A percentile compares a stretch with the other conserved stretches of the same genome.
phyloP scores from a whole-genome alignment of 2,113 vertebrate genomes.

The Thalassarche chlororhynchos region DNA sequence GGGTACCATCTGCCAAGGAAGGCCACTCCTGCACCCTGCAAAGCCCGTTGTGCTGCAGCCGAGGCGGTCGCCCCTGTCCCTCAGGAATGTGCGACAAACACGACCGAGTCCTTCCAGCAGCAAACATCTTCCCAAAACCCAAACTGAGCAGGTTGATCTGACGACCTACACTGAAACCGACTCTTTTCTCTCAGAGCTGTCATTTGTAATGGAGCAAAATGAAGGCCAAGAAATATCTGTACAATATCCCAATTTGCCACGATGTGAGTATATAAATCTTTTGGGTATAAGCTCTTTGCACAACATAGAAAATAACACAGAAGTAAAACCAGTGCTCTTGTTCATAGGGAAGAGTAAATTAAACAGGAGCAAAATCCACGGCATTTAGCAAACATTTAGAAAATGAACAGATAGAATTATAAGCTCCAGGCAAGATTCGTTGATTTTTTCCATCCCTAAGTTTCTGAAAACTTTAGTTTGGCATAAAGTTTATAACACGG shows the following conservation, averaged over 20 bases:
- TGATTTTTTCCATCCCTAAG: background rate
- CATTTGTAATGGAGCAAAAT: background rate
- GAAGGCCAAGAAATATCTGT: background rate
- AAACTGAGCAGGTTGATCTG: background rate
- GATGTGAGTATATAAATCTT: background rate
- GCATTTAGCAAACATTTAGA: background rate
- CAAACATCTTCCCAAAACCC: background rate
- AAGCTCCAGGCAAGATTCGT: background rate
- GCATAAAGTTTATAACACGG: background rate
- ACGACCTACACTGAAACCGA: background rate
- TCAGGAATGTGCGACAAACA: accelerated
- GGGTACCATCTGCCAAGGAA: background rate
- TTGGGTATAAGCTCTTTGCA: background rate
- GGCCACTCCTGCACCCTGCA: background rate
- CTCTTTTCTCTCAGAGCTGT: background rate
- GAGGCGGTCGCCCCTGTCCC: accelerated
- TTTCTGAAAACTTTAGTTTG: background rate
- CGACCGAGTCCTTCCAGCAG: background rate
- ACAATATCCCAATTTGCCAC: background rate
- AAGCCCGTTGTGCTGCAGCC: accelerated
- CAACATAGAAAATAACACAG: accelerated
- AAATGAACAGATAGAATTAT: background rate
- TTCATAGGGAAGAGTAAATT: background rate
- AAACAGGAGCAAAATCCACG: background rate
- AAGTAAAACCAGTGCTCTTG: background rate